These are phyloP conservation scores for Saiga tatarica DNA, from an alignment of 2,113 vertebrate genomes.

Conservation along the genomic window DNA sequence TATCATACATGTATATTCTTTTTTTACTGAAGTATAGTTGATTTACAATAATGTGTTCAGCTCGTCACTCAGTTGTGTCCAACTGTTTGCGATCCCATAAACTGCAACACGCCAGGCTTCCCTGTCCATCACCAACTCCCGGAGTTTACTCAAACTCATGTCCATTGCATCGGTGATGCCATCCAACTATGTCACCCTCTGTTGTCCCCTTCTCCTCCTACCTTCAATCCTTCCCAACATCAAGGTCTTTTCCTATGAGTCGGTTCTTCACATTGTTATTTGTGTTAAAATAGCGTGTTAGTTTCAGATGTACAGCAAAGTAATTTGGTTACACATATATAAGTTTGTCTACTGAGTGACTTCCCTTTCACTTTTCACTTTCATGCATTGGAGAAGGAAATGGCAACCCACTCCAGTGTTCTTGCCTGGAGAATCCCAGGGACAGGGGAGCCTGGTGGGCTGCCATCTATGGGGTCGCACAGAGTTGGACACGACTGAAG, in stretches of 20 bases:
- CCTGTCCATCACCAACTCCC: background rate
- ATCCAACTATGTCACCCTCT: background rate
- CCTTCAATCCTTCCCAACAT: background rate
- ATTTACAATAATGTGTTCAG: background rate
- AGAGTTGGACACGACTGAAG: no score
- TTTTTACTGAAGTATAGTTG: background rate
- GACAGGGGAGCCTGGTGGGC: no score
- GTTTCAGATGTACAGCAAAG: background rate
- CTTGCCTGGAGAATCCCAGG: no score
- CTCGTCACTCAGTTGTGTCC: background rate
- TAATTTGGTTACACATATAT: background rate
- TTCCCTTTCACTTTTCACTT: no score
- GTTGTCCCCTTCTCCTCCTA: background rate
- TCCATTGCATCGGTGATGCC: fast-evolving
- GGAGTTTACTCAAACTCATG: background rate
- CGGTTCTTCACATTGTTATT: background rate
- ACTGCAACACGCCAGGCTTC: background rate
- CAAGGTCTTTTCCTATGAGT: background rate
- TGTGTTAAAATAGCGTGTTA: background rate
- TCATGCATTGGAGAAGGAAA: no score
- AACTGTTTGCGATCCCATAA: background rate
- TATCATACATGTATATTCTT: background rate
- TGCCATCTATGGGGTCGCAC: no score
- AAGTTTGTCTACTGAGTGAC: background rate
- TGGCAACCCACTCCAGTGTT: no score